Conservation (phyloP, 2,797 vertebrate genomes). For the Lepus townsendii region DNA sequence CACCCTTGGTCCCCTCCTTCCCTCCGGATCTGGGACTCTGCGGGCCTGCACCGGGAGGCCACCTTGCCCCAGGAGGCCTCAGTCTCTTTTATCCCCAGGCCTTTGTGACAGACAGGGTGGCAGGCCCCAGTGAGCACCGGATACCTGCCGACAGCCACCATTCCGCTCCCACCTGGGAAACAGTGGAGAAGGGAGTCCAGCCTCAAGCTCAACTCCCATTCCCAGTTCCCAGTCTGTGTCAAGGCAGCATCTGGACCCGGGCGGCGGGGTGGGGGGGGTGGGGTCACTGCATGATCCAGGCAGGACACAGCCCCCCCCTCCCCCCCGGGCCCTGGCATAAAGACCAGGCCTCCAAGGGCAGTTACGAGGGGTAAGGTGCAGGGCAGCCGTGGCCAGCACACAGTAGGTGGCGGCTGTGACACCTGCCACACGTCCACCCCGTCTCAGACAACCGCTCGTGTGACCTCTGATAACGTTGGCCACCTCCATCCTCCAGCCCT, state of each 20-base stretch:
- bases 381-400: not conserved
- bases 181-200: not conserved
- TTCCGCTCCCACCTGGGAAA: not conserved
- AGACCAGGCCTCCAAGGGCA: not conserved
- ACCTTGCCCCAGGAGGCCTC: not conserved
- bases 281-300: not conserved
- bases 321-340: not conserved
- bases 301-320: not conserved
- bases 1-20: too few relatives aligned
- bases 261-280: not conserved
- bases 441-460: not conserved
- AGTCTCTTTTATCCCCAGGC: too few relatives aligned
- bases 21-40: too few relatives aligned
- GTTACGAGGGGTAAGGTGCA: not conserved
- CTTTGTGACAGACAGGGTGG: not conserved
- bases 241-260: not conserved
- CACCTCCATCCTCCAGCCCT: not conserved
- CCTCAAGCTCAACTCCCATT: not conserved
- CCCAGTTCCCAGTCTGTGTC: not conserved
- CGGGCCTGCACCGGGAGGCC: not conserved
- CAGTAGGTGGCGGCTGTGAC: not conserved
- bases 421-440: not conserved
- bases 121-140: not conserved
- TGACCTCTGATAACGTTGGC: not conserved
- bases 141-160: not conserved